Percentiles rank a stretch among this genome's conserved stretches.
phyloP scores from a whole-genome alignment of 2,888 invertebrate genomes.

The Apoda limacodes region DNA sequence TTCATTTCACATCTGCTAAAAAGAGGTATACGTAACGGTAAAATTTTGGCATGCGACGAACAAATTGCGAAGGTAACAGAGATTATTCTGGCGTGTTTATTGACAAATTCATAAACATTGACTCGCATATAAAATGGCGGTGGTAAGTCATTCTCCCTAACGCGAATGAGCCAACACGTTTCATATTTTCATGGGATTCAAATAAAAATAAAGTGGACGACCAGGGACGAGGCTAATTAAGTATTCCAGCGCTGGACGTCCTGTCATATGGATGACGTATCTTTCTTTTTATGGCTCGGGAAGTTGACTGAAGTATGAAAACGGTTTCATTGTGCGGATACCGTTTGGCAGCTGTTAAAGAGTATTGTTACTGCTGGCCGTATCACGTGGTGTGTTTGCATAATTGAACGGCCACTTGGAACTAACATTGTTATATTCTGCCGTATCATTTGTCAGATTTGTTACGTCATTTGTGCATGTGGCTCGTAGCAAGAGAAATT shows the following conservation, averaged over 20 bases:
- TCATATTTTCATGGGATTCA: conserved; percentile 65
- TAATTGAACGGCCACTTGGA: conserved; percentile 70
- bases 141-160: conserved; percentile 40
- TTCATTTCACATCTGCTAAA: conserved; percentile 42
- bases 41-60: conserved; percentile 29
- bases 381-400: conserved; percentile 52
- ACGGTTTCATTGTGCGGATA: conserved; percentile 46
- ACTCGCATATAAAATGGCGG: conserved; percentile 52
- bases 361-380: conserved; percentile 28
- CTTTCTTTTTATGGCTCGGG: conserved; percentile 59
- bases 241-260: conserved; percentile 53
- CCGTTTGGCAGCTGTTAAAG: conserved; percentile 66
- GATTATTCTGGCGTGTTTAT: conserved; percentile 44
- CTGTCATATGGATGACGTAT: conserved; percentile 53
- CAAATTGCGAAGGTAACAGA: conserved; percentile 48
- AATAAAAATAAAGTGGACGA: conserved; percentile 65
- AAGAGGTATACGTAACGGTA: conserved; percentile 53
- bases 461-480: conserved; percentile 67
- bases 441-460: conserved; percentile 69
- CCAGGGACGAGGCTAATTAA: conserved; percentile 61
- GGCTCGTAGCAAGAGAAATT: conserved; percentile 57
- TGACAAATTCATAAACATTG: conserved; percentile 67
- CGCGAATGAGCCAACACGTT: conserved; percentile 52
- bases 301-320: conserved; percentile 51
- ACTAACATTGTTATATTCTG: conserved; percentile 67